Evolutionary conservation across 2,888 invertebrate species (phyloP), one percentile per base, ranked within the genome.

Genomic region (Pseudococcus longispinus): DNA sequence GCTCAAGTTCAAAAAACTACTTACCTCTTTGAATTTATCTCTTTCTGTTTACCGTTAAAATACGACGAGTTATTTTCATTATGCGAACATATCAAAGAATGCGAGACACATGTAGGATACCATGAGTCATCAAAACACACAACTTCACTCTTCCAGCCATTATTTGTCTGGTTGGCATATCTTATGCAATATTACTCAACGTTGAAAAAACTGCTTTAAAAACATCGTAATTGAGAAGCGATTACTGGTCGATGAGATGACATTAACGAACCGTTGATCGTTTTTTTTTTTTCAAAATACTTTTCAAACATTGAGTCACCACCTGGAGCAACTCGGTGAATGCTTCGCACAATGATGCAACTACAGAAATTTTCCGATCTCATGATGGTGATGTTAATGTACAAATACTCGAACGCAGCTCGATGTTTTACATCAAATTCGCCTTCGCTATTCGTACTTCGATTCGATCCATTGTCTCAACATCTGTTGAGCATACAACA

Each of bases 401-500:
- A 60, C n/a, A n/a, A n/a, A n/a, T n/a, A n/a, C n/a, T n/a, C n/a
- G n/a, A 60, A 60, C 60, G 9, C 55, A 55, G 60, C 23, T 13
- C 60, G 23, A 6, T 23, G 9, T n/a, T 51, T 51, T 3, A 2
- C 13, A n/a, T 18, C 55, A 23, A 60, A 20, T 20, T 60, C 20
- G 20, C 55, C 20, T 55, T 60, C 23, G 20, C 32, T 15, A 29
- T 70, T 18, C 15, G 26, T n/a, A n/a, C n/a, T 23, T 65, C 18
- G 2, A 8, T 70, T 70, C 70, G 60, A 55, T 65, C 65, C 70
- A 70, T 70, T 70, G 70, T 70, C 29, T 70, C 18, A 70, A 70
- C 70, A 70, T 70, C 70, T 70, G 70, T 70, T 70, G 70, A 70
- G 70, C 70, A 29, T 70, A 70, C 70, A 70, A 29, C 70, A 70